Base-by-base conservation (phyloP, 1,140 invertebrate species). In the Camponotus pennsylvanicus region DNA sequence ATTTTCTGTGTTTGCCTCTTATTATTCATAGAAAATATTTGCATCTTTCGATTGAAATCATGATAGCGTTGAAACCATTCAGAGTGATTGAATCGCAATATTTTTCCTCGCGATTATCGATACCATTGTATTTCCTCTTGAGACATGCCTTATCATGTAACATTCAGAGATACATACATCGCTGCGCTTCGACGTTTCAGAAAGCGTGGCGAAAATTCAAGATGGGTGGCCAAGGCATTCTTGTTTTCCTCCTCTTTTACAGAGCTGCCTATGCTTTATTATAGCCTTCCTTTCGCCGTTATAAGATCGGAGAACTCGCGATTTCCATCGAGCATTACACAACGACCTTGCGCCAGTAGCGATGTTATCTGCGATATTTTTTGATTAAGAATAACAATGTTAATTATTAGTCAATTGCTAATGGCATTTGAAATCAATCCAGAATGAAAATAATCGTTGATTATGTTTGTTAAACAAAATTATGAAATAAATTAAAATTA, bases 341-440 rank as follows among this genome's bases (percentile, higher is more conserved):
- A 83, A 83, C 69, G 69, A 75, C 79, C 79, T 83, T 83, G 79
- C 73, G 78, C 64, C 69, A 42, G 79, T 83, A 83, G 69, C 69
- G 61, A 4, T 37, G 69, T 75, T 61, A 52, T n/a, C n/a, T n/a
- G n/a, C n/a, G n/a, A n/a, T n/a, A n/a, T 75, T 75, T 8, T 73
- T 52, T 69, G 32, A 27, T 27, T 27, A 27, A 27, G 27, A 27
- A 27, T 27, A 27, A 27, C 27, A 27, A 27, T 27, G 27, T 27
- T 27, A 27, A 27, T 27, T 27, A 27, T 27, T 27, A 27, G 27
- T 27, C 27, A 27, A 27, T 27, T 27, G 27, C 27, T 27, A 1
- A 27, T 27, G 27, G 27, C 27, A 27, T 27, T 27, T 27, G 1
- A 27, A 27, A 27, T 27, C 27, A 27, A 27, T 27, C 27, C 27